Base-by-base conservation (phyloP, 2,888 invertebrate species). In the Drosophila diplacantha region DNA sequence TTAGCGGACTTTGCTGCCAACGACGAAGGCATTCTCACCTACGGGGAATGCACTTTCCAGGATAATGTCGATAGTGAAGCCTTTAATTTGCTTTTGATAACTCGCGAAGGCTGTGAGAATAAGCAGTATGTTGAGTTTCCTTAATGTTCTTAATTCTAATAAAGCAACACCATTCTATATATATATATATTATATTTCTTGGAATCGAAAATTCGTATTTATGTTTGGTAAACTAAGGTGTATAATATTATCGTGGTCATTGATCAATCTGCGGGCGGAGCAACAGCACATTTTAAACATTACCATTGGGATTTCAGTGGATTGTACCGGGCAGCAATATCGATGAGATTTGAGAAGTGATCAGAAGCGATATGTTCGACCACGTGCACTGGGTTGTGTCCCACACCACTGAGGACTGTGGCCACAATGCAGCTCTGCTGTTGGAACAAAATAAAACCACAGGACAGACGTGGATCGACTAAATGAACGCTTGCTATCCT, bases 181-280 rank as follows among this genome's bases (percentile, higher is more conserved):
- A n/a, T n/a, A n/a, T n/a, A 5, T n/a, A 41, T 24, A 5, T 5
- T 41, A 24, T 24, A 6, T 41, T n/a, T 22, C 22, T 22, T 22
- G 1, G 14, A 1, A 5, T 32, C 6, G 14, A 14, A 32, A 32
- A 2, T 14, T 14, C 5, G 0, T 32, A 32, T 4, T 5, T 8
- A 9, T 14, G n/a, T n/a, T 24, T 22, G 1, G 6, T 3, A 22
- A 39, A 3, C 1, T 39, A 1, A n/a, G 14, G 24, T 3, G n/a
- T 26, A 6, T 3, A 22, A 22, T 22, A 22, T 22, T 22, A 90
- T 94, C 31, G 92, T 93, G 0, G 85, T 94, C 5, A 86, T 91
- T 0, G 95, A 95, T 3, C 90, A 91, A 80, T 94, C 94, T 5
- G 93, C 94, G 0, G 95, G 95, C 0, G 94, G 92, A 31, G 93